Evolutionary conservation across 2,113 vertebrate genomes (phyloP).

Genomic region (Poeciliopsis turrubarensis): DNA sequence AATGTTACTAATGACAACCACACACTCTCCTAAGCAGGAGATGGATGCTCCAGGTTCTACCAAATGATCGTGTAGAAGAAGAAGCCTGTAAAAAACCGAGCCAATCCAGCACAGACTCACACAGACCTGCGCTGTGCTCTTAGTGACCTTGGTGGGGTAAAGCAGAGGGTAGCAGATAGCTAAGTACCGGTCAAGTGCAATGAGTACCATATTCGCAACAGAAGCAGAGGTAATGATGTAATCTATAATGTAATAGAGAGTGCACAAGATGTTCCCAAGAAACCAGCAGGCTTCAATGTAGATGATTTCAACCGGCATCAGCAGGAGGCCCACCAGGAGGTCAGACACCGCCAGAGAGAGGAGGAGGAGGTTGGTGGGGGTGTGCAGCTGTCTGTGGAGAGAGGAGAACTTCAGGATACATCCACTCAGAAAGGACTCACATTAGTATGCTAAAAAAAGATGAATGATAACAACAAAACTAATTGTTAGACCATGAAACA

Average conservation of each 20-base stretch:
- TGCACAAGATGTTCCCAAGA: conserved; percentile 49
- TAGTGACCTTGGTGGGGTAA: conserved; percentile 39
- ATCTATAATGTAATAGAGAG: conserved; percentile 47
- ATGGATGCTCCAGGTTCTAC: conserved; percentile 20
- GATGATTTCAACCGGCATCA: conserved; percentile 62
- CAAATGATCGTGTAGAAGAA: conserved; percentile 36
- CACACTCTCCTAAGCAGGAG: conserved; percentile 53
- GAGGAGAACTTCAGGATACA: neutral
- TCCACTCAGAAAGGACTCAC: neutral
- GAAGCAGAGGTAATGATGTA: conserved; percentile 58
- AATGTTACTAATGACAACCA: conserved; percentile 29
- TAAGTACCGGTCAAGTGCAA: conserved; percentile 57
- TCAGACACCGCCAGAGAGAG: conserved; percentile 65
- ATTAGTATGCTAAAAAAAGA: neutral
- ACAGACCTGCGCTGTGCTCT: neutral
- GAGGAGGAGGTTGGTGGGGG: conserved; percentile 73
- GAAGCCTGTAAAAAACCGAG: conserved; percentile 21
- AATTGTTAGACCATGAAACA: neutral
- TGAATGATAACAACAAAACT: neutral
- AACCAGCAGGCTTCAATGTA: conserved; percentile 53
- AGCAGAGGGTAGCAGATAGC: conserved; percentile 54
- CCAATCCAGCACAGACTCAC: conserved; percentile 41
- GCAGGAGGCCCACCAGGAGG: conserved; percentile 53
- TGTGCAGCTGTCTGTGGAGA: conserved; percentile 74
- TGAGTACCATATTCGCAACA: conserved; percentile 57